These are phyloP conservation scores for Drosophila trapezifrons DNA, from an alignment of 1,140 invertebrate genomes.

Conservation along the genomic window DNA sequence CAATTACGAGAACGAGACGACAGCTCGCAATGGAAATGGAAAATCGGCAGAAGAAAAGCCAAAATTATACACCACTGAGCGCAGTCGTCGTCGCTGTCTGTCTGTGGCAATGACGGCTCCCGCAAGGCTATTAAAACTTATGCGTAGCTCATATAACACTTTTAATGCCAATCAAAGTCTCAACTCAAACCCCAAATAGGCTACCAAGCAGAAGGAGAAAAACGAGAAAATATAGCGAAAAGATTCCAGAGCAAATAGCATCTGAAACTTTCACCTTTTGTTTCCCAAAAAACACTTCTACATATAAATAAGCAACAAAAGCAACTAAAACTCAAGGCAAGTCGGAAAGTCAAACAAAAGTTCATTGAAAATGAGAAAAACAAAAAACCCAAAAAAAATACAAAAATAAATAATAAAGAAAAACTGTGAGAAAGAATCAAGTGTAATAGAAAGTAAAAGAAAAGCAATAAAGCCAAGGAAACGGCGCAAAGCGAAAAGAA, in stretches of 20 bases:
- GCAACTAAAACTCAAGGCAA: slow-evolving; percentile 41
- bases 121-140: slow-evolving; percentile 72
- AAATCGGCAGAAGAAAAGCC: slow-evolving; percentile 38
- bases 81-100: neutral
- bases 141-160: slow-evolving; percentile 73
- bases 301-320: slow-evolving; percentile 30
- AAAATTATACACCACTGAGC: slow-evolving; percentile 28
- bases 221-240: slow-evolving; percentile 6
- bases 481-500: slow-evolving; percentile 72
- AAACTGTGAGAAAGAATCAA: slow-evolving; percentile 32
- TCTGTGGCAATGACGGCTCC: slow-evolving; percentile 18
- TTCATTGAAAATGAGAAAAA: slow-evolving; percentile 59
- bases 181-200: slow-evolving; percentile 45
- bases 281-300: slow-evolving; percentile 30
- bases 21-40: slow-evolving; percentile 44
- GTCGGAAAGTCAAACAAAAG: slow-evolving; percentile 73
- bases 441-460: slow-evolving; percentile 57
- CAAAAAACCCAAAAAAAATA: slow-evolving; percentile 14
- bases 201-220: slow-evolving; percentile 2
- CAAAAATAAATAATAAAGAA: slow-evolving; percentile 25
- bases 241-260: slow-evolving; percentile 38
- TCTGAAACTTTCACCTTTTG: slow-evolving; percentile 56
- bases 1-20: slow-evolving; percentile 65
- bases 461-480: slow-evolving; percentile 73
- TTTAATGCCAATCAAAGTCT: slow-evolving; percentile 76